Conservation (phyloP, 2,797 vertebrate genomes). For the Acrocephalus scirpaceus region DNA sequence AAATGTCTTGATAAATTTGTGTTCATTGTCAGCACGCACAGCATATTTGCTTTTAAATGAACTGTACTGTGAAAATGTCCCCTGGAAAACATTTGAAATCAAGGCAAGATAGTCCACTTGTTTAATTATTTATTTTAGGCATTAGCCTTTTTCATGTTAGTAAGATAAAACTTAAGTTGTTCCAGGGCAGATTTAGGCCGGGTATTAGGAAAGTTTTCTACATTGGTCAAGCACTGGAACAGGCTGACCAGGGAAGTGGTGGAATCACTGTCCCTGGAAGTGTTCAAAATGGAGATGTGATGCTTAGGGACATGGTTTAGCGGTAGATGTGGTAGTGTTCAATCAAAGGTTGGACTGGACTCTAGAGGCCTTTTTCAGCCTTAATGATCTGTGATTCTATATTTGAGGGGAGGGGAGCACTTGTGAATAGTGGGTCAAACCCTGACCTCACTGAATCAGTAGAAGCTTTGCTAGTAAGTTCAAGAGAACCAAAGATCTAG, state of each 20-base stretch:
- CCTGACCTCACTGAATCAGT: not conserved
- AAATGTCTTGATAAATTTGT: not conserved
- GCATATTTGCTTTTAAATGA: not conserved
- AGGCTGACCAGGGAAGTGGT: not conserved
- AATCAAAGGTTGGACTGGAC: not conserved
- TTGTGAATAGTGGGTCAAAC: not conserved
- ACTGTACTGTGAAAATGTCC: not conserved
- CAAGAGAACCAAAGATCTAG: not conserved
- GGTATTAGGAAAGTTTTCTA: not conserved
- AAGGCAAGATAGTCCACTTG: not conserved
- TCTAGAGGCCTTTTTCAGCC: not conserved
- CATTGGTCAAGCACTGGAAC: not conserved
- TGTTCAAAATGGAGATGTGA: not conserved
- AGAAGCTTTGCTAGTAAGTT: not conserved
- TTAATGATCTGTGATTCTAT: not conserved
- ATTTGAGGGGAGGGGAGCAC: rapidly evolving
- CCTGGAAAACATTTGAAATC: not conserved
- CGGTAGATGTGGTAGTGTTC: not conserved
- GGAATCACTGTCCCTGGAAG: not conserved
- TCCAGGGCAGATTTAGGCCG: not conserved
- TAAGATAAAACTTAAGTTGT: not conserved
- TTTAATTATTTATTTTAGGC: not conserved
- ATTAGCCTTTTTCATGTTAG: not conserved
- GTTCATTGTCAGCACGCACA: not conserved
- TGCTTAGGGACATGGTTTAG: not conserved